phyloP scores from a whole-genome alignment of 2,888 invertebrate species.

The Leuctra nigra region DNA sequence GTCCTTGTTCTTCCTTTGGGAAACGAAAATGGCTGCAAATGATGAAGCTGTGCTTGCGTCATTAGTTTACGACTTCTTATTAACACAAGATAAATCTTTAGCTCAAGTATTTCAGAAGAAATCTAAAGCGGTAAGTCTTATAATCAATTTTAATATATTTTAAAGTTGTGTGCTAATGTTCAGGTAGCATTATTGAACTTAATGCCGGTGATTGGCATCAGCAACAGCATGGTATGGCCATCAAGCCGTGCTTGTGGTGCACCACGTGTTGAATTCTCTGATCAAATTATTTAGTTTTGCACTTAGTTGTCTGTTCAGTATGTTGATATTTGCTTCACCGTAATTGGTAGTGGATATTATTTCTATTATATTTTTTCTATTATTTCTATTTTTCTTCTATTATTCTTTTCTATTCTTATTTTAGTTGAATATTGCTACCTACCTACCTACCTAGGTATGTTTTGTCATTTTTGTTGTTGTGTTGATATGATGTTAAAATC shows the following conservation, averaged over 20 bases:
- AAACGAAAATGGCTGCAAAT: constrained; percentile 44
- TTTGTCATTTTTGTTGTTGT: too few relatives aligned
- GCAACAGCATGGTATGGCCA: too few relatives aligned
- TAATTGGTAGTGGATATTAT: too few relatives aligned
- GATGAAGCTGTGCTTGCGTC: constrained; percentile 45
- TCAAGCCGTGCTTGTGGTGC: neutral
- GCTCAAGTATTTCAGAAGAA: constrained; percentile 64
- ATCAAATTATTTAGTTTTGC: neutral
- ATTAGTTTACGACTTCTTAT: constrained; percentile 58
- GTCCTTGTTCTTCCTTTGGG: neutral
- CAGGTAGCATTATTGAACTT: neutral
- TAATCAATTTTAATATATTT: neutral
- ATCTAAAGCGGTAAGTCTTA: constrained; percentile 63
- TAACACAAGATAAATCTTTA: constrained; percentile 54
- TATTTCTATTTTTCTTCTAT: too few relatives aligned
- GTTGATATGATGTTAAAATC: too few relatives aligned
- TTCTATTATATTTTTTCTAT: too few relatives aligned
- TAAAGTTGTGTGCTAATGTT: neutral
- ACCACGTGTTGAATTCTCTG: neutral
- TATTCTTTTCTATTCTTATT: too few relatives aligned
- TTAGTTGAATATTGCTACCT: too few relatives aligned
- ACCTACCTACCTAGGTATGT: too few relatives aligned
- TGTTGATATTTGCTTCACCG: too few relatives aligned
- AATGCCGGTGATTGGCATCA: neutral
- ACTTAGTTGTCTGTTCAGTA: neutral